A percentile compares a stretch with the other conserved stretches of the same genome.
phyloP scores from a whole-genome alignment of 2,113 vertebrate species.

The Eclectus roratus region DNA sequence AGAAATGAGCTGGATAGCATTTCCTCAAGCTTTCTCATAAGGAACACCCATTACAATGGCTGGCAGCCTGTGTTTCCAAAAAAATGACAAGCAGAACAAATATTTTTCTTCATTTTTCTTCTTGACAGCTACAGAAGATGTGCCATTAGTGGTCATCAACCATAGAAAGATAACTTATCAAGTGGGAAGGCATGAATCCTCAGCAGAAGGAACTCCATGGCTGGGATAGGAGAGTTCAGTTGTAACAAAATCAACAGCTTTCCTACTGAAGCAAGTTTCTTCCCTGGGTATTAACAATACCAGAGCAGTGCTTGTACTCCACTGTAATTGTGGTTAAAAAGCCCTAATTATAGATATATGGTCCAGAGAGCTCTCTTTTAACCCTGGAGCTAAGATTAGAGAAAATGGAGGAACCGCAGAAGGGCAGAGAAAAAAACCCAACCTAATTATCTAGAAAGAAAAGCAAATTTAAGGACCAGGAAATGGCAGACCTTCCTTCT shows the following conservation, averaged over 20 bases:
- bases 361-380: conserved; percentile 40
- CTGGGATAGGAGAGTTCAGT: neutral
- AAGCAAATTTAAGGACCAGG: neutral
- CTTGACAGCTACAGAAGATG: neutral
- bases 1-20: neutral
- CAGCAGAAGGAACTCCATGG: neutral
- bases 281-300: neutral
- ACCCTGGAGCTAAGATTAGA: conserved; percentile 46
- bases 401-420: conserved; percentile 17
- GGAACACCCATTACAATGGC: neutral
- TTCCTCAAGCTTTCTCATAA: neutral
- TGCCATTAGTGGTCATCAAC: neutral
- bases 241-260: neutral
- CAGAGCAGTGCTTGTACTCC: neutral
- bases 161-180: neutral
- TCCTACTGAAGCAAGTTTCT: neutral
- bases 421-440: neutral
- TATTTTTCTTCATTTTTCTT: neutral
- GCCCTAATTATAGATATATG: conserved; percentile 28
- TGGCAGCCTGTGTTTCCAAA: neutral
- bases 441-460: conserved; percentile 35
- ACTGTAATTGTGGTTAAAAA: conserved; percentile 31
- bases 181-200: neutral
- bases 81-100: neutral
- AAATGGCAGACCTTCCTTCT: neutral